These are phyloP conservation scores for Cyprinodon diabolis DNA, from an alignment of 2,797 vertebrate species.

Conservation along the genomic window DNA sequence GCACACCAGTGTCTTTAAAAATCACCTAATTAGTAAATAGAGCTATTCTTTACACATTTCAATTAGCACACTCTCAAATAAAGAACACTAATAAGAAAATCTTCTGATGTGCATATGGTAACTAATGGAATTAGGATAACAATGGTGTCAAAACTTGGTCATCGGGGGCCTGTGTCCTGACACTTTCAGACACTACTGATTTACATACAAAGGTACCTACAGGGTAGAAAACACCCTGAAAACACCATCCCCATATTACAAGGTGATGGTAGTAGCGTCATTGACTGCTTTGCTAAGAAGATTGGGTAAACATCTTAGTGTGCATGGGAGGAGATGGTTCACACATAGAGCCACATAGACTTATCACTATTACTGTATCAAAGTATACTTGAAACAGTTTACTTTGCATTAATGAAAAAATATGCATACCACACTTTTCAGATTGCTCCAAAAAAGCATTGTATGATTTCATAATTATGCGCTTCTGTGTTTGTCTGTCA, in stretches of 20 bases:
- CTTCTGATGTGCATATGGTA: background rate
- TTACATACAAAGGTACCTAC: no score
- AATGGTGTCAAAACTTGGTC: no score
- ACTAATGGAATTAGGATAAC: background rate
- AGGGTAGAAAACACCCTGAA: background rate
- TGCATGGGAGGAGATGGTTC: background rate
- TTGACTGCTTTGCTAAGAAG: no score
- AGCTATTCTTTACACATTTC: no score
- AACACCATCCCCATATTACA: background rate
- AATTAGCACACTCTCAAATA: background rate
- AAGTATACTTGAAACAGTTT: background rate
- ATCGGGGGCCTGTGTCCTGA: no score
- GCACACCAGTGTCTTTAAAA: background rate
- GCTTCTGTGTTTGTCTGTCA: background rate
- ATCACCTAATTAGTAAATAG: no score
- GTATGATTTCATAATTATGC: background rate
- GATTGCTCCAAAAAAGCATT: background rate
- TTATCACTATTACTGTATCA: background rate
- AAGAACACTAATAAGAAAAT: background rate
- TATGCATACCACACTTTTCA: background rate
- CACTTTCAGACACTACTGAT: no score
- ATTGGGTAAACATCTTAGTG: no score
- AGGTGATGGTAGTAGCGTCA: background rate
- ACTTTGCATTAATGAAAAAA: background rate
- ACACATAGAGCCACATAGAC: background rate